Conservation (phyloP, 2,113 vertebrate species). For the Corythaixoides concolor region DNA sequence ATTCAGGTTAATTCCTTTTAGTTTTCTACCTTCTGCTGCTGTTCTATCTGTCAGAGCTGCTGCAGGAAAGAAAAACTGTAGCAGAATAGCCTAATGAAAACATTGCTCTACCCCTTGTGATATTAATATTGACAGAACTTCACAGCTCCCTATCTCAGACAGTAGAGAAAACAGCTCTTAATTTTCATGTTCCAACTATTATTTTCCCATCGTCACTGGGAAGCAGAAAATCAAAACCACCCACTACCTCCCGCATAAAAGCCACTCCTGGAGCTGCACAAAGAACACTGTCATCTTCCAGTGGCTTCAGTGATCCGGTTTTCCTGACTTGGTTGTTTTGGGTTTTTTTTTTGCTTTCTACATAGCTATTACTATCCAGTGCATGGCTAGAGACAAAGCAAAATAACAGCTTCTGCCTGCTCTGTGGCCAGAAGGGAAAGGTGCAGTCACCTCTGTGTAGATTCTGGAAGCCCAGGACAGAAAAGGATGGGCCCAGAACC, state of each 20-base stretch:
- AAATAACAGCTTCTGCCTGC: neutral
- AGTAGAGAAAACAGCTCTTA: slow-evolving; percentile 19
- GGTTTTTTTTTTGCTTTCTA: neutral
- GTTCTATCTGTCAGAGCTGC: neutral
- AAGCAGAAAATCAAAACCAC: slow-evolving; percentile 35
- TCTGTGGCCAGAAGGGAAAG: neutral
- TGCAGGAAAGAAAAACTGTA: slow-evolving; percentile 1
- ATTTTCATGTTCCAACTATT: slow-evolving; percentile 25
- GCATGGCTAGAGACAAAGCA: neutral
- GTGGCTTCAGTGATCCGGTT: neutral
- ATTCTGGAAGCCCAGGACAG: neutral
- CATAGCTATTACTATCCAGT: neutral
- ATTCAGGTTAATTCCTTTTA: slow-evolving; percentile 16
- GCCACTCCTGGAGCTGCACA: neutral
- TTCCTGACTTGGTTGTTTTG: neutral
- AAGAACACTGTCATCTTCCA: neutral
- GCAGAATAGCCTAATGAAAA: slow-evolving; percentile 23
- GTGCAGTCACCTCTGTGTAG: neutral
- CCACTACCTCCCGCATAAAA: slow-evolving; percentile 10
- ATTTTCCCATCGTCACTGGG: neutral
- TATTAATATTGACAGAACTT: slow-evolving; percentile 20
- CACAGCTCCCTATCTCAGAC: neutral
- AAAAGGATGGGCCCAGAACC: neutral
- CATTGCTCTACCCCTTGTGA: neutral
- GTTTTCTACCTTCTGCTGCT: slow-evolving; percentile 28